Evolutionary conservation across 2,797 vertebrate species (phyloP).

Genomic region (Arctocebus calabarensis): DNA sequence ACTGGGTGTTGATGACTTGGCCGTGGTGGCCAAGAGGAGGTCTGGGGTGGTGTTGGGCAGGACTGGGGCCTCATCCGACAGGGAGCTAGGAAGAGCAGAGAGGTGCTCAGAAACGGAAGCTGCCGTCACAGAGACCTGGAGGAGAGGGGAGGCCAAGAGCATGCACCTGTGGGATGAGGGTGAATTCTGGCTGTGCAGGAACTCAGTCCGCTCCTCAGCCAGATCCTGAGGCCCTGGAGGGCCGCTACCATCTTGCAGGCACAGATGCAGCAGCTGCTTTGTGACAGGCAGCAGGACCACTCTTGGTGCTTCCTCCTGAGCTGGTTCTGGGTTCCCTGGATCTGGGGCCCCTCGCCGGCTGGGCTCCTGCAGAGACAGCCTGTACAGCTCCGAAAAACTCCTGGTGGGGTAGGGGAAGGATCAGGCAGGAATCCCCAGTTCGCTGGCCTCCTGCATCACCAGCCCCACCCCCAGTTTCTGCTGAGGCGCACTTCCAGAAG

Average conservation of each 20-base stretch:
- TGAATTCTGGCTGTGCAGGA: constrained; percentile 77
- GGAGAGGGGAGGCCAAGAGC: not conserved
- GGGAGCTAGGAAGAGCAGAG: constrained; percentile 66
- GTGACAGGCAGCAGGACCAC: constrained; percentile 67
- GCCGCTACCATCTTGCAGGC: constrained; percentile 88
- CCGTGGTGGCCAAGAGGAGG: constrained; percentile 92
- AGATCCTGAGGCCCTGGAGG: constrained; percentile 69
- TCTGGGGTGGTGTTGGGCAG: constrained; percentile 92
- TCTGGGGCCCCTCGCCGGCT: constrained; percentile 85
- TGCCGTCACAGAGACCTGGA: not conserved
- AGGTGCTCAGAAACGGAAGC: not conserved
- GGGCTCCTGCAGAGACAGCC: constrained; percentile 93
- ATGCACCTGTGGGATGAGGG: constrained; percentile 34
- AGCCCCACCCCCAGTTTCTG: not conserved
- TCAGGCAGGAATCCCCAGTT: constrained; percentile 16
- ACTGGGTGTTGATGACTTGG: constrained; percentile 83
- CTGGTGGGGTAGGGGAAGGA: constrained; percentile 80
- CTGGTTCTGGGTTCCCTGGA: constrained; percentile 74
- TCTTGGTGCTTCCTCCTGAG: constrained; percentile 64
- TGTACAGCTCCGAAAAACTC: constrained; percentile 95
- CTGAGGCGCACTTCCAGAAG: not conserved
- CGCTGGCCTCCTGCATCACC: not conserved
- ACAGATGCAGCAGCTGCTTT: constrained; percentile 89
- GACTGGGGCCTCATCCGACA: constrained; percentile 88
- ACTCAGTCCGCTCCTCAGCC: constrained; percentile 84